phyloP scores from a whole-genome alignment of 2,113 vertebrate genomes.

The Okapia johnstoni region DNA sequence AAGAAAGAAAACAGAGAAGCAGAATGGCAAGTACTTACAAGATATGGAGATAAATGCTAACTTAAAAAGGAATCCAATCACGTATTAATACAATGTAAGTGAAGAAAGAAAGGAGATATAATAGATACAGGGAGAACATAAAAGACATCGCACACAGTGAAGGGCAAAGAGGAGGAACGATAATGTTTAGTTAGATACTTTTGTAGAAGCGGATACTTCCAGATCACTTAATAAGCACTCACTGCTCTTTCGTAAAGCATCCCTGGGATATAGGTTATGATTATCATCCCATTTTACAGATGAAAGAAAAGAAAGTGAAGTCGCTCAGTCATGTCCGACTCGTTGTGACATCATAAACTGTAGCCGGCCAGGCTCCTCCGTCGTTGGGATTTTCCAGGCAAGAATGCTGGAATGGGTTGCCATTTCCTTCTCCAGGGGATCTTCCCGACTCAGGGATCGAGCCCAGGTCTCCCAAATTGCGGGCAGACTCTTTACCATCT shows the following conservation, averaged over 20 bases:
- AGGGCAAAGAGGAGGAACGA: not conserved
- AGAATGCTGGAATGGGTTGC: not conserved
- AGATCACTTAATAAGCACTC: not conserved
- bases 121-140: not conserved
- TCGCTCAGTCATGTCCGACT: not conserved
- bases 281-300: not conserved
- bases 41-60: not conserved
- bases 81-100: not conserved
- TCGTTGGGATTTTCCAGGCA: not conserved
- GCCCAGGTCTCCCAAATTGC: not conserved
- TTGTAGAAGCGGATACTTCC: not conserved
- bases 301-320: not conserved
- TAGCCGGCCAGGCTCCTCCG: not conserved
- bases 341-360: not conserved
- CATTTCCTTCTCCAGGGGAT: not conserved
- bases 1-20: not conserved
- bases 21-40: not conserved
- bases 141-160: not conserved
- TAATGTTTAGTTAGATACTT: not conserved
- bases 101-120: not conserved
- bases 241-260: not conserved
- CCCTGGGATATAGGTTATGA: not conserved
- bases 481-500: not conserved
- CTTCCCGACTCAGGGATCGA: fast-evolving
- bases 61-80: not conserved